These are phyloP conservation scores for Polydrusus cervinus DNA, from an alignment of 2,888 invertebrate species.

Conservation along the genomic window DNA sequence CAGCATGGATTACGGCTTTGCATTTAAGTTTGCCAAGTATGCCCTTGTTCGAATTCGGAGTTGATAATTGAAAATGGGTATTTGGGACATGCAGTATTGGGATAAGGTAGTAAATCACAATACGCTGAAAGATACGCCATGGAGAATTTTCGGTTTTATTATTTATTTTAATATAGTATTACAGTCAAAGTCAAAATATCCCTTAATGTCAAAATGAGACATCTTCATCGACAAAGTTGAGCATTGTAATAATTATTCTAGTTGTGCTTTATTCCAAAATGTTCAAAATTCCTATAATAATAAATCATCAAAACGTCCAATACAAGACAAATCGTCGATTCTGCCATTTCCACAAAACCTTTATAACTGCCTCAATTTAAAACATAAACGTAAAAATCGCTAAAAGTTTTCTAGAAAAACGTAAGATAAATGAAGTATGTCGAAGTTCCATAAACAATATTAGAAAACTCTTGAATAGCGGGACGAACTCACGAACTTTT, in stretches of 20 bases:
- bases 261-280: neutral
- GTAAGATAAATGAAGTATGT: constrained; percentile 55
- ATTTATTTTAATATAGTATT: too few species aligned
- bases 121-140: too few species aligned
- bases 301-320: constrained; percentile 21
- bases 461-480: constrained; percentile 39
- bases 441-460: constrained; percentile 52
- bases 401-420: constrained; percentile 41
- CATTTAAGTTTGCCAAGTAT: constrained; percentile 31
- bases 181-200: too few species aligned
- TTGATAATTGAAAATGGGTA: constrained; percentile 41
- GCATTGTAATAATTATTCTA: too few species aligned
- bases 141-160: too few species aligned
- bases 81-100: constrained; percentile 27
- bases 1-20: constrained; percentile 42
- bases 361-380: constrained; percentile 42
- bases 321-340: constrained; percentile 37
- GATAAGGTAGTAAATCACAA: constrained; percentile 7
- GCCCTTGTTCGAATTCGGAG: constrained; percentile 30
- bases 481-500: constrained; percentile 22
- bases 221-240: too few species aligned
- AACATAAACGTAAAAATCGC: constrained; percentile 42
- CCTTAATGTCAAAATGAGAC: too few species aligned
- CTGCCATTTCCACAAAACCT: constrained; percentile 37
- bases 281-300: constrained; percentile 1